phyloP scores from a whole-genome alignment of 2,888 invertebrate species.

The Drosophila mimetica region DNA sequence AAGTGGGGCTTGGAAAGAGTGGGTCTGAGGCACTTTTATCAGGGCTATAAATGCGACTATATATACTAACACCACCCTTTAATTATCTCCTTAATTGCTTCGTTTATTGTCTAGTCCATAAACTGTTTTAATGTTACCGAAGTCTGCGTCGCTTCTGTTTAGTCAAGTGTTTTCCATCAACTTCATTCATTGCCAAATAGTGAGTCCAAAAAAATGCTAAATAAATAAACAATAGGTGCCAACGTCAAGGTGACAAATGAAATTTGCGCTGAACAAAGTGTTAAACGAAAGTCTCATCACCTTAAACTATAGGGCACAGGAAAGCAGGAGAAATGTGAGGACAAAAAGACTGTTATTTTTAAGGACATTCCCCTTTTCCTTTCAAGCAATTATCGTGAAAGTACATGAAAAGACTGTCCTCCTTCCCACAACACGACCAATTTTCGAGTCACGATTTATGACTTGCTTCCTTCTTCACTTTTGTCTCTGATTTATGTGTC shows the following conservation, averaged over 20 bases:
- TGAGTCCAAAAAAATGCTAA: not conserved
- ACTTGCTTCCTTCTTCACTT: slow-evolving; percentile 8
- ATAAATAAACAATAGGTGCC: slow-evolving; percentile 32
- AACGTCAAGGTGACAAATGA: slow-evolving; percentile 48
- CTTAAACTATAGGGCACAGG: not conserved
- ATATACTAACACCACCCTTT: slow-evolving; percentile 13
- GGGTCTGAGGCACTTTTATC: slow-evolving; percentile 18
- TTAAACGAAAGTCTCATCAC: slow-evolving; percentile 12
- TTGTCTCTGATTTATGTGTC: slow-evolving; percentile 19
- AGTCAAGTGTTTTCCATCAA: slow-evolving; percentile 29
- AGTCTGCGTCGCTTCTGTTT: slow-evolving; percentile 24
- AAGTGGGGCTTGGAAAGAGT: slow-evolving; percentile 2
- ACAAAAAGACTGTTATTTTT: not conserved
- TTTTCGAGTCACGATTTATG: slow-evolving; percentile 33
- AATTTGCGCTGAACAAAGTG: slow-evolving; percentile 2
- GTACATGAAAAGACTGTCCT: not conserved
- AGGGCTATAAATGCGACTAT: slow-evolving; percentile 10
- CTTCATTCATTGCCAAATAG: slow-evolving; percentile 20
- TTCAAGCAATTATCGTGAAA: slow-evolving; percentile 8
- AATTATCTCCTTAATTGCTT: slow-evolving; percentile 27
- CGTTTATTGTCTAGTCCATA: slow-evolving; percentile 18
- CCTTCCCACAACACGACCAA: not conserved
- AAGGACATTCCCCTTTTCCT: not conserved
- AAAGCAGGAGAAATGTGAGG: slow-evolving; percentile 1
- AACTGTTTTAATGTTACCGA: slow-evolving; percentile 18